Evolutionary conservation across 2,113 vertebrate species (phyloP).

Genomic region (Albula goreensis): DNA sequence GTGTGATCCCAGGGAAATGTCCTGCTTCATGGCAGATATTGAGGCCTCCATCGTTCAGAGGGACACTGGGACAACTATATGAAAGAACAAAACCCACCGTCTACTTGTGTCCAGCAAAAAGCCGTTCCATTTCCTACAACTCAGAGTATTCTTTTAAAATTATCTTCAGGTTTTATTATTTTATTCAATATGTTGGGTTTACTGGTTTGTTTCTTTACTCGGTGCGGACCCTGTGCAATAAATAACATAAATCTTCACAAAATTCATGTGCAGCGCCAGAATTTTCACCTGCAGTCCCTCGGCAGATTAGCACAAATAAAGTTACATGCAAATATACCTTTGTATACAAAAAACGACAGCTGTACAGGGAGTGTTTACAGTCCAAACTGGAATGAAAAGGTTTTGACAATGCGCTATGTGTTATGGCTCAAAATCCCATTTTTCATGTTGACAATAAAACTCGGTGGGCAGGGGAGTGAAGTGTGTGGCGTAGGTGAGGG

Average conservation of each 20-base stretch:
- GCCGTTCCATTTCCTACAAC: neutral
- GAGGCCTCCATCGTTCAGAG: neutral
- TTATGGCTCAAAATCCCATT: neutral
- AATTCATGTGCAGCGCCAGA: neutral
- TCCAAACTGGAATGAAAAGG: neutral
- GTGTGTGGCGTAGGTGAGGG: neutral
- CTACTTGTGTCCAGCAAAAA: neutral
- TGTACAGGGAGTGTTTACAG: neutral
- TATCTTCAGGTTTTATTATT: too few species aligned
- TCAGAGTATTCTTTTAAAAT: too few species aligned
- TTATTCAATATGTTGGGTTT: too few species aligned
- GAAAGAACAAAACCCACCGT: neutral
- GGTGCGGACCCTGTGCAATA: too few species aligned
- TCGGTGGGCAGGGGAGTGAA: neutral
- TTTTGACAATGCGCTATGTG: neutral
- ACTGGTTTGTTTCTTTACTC: too few species aligned
- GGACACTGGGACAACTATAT: neutral
- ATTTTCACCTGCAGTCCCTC: neutral
- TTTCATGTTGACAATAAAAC: neutral
- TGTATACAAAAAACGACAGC: neutral
- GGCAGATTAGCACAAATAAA: neutral
- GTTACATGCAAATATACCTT: neutral
- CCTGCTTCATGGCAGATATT: neutral
- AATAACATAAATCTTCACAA: neutral
- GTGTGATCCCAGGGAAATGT: neutral